phyloP scores from a whole-genome alignment of 2,888 invertebrate genomes.

The Philhelius pedissequus region DNA sequence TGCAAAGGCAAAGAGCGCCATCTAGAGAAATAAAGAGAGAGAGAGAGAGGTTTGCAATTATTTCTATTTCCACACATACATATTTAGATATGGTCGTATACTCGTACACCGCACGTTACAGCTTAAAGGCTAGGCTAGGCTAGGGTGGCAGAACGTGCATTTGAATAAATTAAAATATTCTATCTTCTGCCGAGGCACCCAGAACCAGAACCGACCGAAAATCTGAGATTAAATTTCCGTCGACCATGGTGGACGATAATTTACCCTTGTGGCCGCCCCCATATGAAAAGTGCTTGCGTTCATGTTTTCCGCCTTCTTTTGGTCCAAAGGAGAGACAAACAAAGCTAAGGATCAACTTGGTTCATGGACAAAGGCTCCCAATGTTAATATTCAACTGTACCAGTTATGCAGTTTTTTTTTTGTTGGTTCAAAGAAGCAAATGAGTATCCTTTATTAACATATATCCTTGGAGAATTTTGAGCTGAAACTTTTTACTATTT shows the following conservation, averaged over 20 bases:
- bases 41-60: slow-evolving; percentile 30
- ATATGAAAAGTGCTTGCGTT: neutral
- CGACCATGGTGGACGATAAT: slow-evolving; percentile 38
- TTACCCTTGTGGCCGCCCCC: neutral
- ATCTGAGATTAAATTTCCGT: slow-evolving; percentile 57
- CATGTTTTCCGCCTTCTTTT: slow-evolving; percentile 9
- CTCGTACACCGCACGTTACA: neutral
- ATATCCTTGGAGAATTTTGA: neutral
- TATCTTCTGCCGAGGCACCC: slow-evolving; percentile 45
- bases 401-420: neutral
- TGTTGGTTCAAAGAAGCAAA: neutral
- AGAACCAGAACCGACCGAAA: slow-evolving; percentile 38
- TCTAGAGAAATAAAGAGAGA: no score
- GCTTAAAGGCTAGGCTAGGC: no score
- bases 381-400: neutral
- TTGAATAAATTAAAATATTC: slow-evolving; percentile 67
- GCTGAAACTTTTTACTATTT: neutral
- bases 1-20: slow-evolving; percentile 11
- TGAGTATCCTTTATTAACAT: neutral
- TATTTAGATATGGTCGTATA: neutral
- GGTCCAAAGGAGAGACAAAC: slow-evolving; percentile 9
- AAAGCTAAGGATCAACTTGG: slow-evolving; percentile 17
- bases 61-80: neutral
- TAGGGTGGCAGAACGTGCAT: slow-evolving; percentile 49
- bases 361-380: neutral